Conservation (phyloP, 2,113 vertebrate genomes). For the Nyctereutes procyonoides region DNA sequence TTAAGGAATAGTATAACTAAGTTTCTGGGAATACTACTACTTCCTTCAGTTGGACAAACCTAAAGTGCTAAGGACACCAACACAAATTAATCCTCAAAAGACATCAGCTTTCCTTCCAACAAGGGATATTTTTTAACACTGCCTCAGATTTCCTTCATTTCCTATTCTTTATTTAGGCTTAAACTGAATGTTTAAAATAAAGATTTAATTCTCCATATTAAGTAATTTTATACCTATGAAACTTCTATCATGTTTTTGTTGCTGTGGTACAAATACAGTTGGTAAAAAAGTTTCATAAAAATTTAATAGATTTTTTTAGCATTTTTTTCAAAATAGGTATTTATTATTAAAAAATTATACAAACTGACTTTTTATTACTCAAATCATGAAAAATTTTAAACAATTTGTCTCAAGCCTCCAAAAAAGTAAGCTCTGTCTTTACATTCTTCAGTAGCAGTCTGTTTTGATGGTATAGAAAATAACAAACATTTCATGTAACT, state of each 20-base stretch:
- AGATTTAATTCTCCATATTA: slow-evolving; percentile 26
- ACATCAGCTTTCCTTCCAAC: background rate
- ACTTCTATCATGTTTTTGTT: background rate
- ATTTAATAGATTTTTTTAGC: background rate
- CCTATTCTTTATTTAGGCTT: background rate
- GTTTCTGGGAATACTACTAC: background rate
- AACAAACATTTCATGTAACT: background rate
- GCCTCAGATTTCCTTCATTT: slow-evolving; percentile 19
- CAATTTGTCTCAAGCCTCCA: background rate
- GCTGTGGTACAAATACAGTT: background rate
- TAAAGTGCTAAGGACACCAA: background rate
- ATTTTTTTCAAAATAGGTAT: slow-evolving; percentile 78
- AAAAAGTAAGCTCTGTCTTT: slow-evolving; percentile 9
- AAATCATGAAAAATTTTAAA: slow-evolving; percentile 58
- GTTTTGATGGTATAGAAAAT: background rate
- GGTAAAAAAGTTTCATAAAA: background rate
- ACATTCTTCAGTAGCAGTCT: background rate
- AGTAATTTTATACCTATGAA: slow-evolving; percentile 33
- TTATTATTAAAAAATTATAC: slow-evolving; percentile 87
- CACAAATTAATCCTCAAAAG: background rate
- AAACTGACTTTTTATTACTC: slow-evolving; percentile 74
- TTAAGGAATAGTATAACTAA: background rate
- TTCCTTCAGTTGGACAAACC: background rate
- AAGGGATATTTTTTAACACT: background rate
- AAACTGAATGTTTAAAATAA: slow-evolving; percentile 23